phyloP scores from a whole-genome alignment of 2,797 vertebrate genomes.

The Smutsia temminckii region DNA sequence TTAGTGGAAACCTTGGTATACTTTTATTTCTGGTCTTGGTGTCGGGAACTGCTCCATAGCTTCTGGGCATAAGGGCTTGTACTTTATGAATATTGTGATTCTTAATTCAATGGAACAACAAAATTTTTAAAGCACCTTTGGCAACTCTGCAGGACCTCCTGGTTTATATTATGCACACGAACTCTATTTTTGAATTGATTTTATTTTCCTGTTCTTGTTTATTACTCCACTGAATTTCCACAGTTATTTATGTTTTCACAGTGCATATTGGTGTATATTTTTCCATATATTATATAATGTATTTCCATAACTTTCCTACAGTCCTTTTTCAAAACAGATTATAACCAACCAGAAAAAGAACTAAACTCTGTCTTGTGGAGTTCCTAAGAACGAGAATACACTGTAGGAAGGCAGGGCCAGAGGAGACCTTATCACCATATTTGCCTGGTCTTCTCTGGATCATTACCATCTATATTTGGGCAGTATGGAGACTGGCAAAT shows the following conservation, averaged over 20 bases:
- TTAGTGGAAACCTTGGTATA: background rate
- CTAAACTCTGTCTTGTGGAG: background rate
- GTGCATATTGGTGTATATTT: background rate
- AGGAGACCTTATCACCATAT: background rate
- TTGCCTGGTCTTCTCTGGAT: background rate
- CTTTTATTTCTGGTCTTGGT: background rate
- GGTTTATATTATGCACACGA: background rate
- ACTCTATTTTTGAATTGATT: background rate
- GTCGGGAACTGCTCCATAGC: background rate
- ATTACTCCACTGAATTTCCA: background rate
- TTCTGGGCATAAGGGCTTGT: background rate
- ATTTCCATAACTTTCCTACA: slow-evolving; percentile 20
- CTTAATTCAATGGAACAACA: background rate
- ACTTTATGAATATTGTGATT: background rate
- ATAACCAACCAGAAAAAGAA: background rate
- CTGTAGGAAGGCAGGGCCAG: background rate
- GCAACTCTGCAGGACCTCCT: background rate
- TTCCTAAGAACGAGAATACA: background rate
- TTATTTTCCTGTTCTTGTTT: background rate
- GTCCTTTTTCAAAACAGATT: background rate
- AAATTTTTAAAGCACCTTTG: background rate
- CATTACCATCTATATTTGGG: background rate
- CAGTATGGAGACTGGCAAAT: background rate
- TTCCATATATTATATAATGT: background rate
- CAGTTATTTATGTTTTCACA: background rate